Percentiles rank a stretch among this genome's conserved stretches.
These are phyloP conservation scores for Nasonia longicornis DNA, from an alignment of 1,140 invertebrate genomes.

Conservation along the genomic window DNA sequence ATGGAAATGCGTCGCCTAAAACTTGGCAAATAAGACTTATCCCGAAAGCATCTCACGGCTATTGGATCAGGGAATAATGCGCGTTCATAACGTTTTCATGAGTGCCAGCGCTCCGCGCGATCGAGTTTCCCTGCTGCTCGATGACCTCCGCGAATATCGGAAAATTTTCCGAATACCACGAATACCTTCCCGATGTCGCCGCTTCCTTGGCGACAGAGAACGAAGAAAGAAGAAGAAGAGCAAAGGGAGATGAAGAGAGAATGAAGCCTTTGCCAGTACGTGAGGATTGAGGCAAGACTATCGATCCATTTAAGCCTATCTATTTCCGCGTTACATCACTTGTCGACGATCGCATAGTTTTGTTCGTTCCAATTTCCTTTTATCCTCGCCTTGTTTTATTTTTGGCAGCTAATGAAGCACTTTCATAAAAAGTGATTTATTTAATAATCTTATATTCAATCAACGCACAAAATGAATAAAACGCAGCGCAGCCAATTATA, in stretches of 20 bases:
- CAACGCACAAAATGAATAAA: too few species aligned
- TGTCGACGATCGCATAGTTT: conserved; percentile 17
- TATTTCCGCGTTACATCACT: not conserved
- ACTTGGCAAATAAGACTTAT: conserved; percentile 33
- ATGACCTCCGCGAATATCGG: conserved; percentile 40
- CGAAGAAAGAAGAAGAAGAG: conserved; percentile 1
- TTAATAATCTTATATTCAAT: too few species aligned
- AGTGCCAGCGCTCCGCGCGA: not conserved
- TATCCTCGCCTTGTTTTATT: not conserved
- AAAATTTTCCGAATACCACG: conserved; percentile 33
- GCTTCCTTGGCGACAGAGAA: not conserved
- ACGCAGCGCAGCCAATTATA: too few species aligned
- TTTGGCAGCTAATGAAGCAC: not conserved
- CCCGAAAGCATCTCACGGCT: conserved; percentile 17
- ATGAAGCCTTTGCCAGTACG: not conserved
- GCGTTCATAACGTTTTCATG: conserved; percentile 36
- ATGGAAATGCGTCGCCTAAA: conserved; percentile 12
- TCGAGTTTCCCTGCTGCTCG: not conserved
- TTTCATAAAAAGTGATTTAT: not conserved
- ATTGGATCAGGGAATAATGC: conserved; percentile 35
- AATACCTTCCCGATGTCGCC: conserved; percentile 17
- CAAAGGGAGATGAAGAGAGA: not conserved
- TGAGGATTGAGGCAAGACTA: conserved; percentile 26
- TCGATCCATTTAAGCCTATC: conserved; percentile 20
- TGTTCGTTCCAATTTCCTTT: not conserved